Evolutionary conservation across 2,797 vertebrate species (phyloP).

Genomic region (Pogonophryne albipinna): DNA sequence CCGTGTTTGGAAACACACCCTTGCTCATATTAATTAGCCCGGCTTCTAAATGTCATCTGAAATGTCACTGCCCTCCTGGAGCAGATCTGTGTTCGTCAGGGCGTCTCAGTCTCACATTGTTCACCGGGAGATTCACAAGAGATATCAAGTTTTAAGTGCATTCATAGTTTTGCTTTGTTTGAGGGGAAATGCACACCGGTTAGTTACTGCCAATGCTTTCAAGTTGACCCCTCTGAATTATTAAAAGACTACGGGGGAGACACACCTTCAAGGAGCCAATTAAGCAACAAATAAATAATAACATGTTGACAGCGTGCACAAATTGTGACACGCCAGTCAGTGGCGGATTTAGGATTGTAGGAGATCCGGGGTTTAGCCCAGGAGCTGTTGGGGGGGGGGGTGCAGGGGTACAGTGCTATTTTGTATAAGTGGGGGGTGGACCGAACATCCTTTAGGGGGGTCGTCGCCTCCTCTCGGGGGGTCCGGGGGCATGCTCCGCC

Average conservation of each 20-base stretch:
- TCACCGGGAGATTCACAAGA: conserved; percentile 23
- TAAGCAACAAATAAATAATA: conserved; percentile 54
- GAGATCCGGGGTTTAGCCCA: no score
- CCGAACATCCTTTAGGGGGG: no score
- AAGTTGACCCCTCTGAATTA: conserved; percentile 67
- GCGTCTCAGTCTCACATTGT: conserved; percentile 37
- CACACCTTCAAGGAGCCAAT: conserved; percentile 44
- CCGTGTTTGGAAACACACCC: conserved; percentile 22
- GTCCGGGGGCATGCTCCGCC: no score
- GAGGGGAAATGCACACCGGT: conserved; percentile 61
- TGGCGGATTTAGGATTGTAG: no score
- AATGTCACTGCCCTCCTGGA: conserved; percentile 49
- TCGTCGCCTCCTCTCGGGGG: no score
- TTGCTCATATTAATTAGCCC: conserved; percentile 30
- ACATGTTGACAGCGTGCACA: conserved; percentile 24
- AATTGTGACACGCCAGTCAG: background rate
- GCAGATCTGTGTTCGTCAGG: conserved; percentile 28
- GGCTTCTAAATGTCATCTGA: conserved; percentile 49
- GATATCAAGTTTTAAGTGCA: conserved; percentile 48
- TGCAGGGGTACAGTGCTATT: no score
- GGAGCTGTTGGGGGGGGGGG: no score
- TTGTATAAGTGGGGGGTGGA: no score
- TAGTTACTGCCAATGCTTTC: conserved; percentile 62
- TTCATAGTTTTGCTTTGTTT: conserved; percentile 71
- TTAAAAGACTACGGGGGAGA: conserved; percentile 60